These are phyloP conservation scores for Trididemnum nubilum DNA, from an alignment of 23 tunicate genomes.

Conservation along the genomic window DNA sequence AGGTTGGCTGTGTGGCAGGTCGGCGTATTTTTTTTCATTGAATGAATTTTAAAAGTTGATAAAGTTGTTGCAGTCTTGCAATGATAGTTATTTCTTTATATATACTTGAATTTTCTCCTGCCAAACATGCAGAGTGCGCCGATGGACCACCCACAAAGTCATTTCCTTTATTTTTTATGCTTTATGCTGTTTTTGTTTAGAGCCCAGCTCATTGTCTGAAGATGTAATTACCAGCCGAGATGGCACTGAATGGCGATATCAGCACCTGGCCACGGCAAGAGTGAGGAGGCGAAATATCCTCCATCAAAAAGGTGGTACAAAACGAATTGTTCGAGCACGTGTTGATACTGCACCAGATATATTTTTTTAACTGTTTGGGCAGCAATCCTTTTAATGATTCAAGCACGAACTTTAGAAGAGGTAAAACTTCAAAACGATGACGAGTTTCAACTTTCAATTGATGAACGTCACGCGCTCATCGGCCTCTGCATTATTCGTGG, in stretches of 20 bases:
- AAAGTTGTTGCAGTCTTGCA: too few species aligned
- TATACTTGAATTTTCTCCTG: too few species aligned
- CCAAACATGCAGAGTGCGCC: too few species aligned
- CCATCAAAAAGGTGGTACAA: slow-evolving; percentile 13
- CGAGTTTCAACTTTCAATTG: slow-evolving; percentile 17
- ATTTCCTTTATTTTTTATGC: too few species aligned
- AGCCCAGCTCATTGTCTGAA: slow-evolving; percentile 19
- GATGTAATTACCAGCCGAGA: slow-evolving; percentile 24
- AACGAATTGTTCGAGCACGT: slow-evolving; percentile 10
- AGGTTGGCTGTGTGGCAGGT: too few species aligned
- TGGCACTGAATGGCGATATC: slow-evolving; percentile 22
- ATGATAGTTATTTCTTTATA: too few species aligned
- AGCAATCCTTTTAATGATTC: slow-evolving; percentile 10
- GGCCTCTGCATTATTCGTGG: slow-evolving; percentile 34
- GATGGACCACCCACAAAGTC: too few species aligned
- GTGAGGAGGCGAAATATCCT: slow-evolving; percentile 23
- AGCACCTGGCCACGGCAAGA: slow-evolving; percentile 20
- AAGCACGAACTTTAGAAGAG: slow-evolving; percentile 3
- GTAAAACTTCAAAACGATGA: slow-evolving; percentile 18
- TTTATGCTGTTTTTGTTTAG: slow-evolving; percentile 13
- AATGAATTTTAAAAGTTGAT: too few species aligned
- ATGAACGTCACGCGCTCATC: slow-evolving; percentile 20
- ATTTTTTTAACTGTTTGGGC: slow-evolving; percentile 20
- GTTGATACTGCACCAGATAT: slow-evolving; percentile 5
- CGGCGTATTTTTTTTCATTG: too few species aligned